phyloP scores from a whole-genome alignment of 2,113 vertebrate species.

The Nothocercus julius region DNA sequence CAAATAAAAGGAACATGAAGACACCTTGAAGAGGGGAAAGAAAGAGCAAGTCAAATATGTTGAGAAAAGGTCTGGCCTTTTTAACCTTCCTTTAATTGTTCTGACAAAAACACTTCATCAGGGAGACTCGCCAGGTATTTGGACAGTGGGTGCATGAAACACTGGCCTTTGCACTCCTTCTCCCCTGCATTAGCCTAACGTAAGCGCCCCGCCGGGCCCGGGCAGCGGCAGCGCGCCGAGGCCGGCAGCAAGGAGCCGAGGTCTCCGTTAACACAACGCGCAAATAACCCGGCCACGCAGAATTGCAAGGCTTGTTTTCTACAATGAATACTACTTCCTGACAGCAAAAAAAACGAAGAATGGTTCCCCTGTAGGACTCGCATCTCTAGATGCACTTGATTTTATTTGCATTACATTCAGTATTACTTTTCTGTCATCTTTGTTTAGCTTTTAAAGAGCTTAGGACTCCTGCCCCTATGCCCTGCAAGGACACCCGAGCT shows the following conservation, averaged over 20 bases:
- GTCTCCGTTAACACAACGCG: too few species aligned
- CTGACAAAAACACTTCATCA: slow-evolving; percentile 70
- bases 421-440: not conserved
- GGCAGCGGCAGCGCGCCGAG: too few species aligned
- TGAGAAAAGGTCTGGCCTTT: slow-evolving; percentile 68
- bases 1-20: slow-evolving; percentile 72
- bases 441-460: not conserved
- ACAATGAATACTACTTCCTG: not conserved
- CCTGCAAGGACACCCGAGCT: not conserved
- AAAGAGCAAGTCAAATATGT: slow-evolving; percentile 57
- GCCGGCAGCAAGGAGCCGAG: too few species aligned
- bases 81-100: slow-evolving; percentile 66
- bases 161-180: slow-evolving; percentile 37
- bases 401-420: not conserved
- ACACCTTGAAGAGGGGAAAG: slow-evolving; percentile 75
- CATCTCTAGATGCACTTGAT: not conserved
- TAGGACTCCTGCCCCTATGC: not conserved
- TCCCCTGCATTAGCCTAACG: not conserved
- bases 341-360: fast-evolving
- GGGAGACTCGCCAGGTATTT: slow-evolving; percentile 44
- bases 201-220: too few species aligned
- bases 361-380: fast-evolving
- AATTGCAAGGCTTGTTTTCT: not conserved
- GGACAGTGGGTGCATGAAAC: not conserved
- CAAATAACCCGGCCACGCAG: not conserved